phyloP scores from a whole-genome alignment of 2,888 invertebrate genomes.

The Arenicola marina region DNA sequence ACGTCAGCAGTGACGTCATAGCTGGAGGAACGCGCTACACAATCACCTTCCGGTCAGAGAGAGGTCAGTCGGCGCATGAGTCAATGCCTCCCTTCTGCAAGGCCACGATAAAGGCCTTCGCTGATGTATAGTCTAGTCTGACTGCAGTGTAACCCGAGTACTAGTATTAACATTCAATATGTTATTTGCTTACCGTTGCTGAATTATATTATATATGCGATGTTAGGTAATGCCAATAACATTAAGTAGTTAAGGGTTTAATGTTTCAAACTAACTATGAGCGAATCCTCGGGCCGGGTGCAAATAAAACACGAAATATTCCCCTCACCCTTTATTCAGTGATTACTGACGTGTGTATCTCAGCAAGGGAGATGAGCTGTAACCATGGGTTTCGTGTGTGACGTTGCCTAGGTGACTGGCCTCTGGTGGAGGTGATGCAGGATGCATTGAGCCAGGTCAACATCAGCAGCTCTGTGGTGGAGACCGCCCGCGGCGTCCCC shows the following conservation, averaged over 20 bases:
- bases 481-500: slow-evolving; percentile 29
- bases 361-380: background rate
- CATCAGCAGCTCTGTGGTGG: slow-evolving; percentile 13
- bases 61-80: no score
- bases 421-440: slow-evolving; percentile 1
- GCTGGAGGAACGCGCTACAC: slow-evolving; percentile 8
- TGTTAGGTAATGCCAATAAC: background rate
- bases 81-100: no score
- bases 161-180: background rate
- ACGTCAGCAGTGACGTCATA: slow-evolving; percentile 18
- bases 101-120: no score
- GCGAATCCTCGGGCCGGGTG: no score
- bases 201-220: background rate
- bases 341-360: no score
- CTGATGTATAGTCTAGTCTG: no score
- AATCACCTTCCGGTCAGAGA: slow-evolving; percentile 15
- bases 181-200: background rate
- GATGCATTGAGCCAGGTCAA: slow-evolving; percentile 4
- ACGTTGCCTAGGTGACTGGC: slow-evolving; percentile 14
- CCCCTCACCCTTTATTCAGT: no score
- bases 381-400: background rate
- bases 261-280: no score
- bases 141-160: no score
- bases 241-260: background rate
- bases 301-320: no score